A percentile compares a stretch with the other conserved stretches of the same genome.
Evolutionary conservation across 2,797 vertebrate genomes (phyloP).

Genomic region (Sebastes steindachneri): DNA sequence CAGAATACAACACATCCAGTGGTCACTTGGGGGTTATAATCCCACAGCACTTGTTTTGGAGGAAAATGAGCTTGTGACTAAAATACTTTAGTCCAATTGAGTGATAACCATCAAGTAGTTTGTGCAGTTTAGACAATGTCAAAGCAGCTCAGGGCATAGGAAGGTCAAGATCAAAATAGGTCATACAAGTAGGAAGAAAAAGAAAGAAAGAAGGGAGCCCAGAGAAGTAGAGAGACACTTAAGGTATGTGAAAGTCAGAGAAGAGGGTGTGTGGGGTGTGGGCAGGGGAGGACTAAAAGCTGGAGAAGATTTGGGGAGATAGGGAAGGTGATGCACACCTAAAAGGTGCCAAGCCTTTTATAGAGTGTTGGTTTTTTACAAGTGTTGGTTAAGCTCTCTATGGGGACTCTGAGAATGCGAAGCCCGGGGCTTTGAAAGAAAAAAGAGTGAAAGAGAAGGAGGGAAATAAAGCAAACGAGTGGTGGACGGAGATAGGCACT

Average conservation of each 20-base stretch:
- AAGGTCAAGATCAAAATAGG: slow-evolving; percentile 11
- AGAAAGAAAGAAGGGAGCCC: background rate
- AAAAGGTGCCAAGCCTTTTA: slow-evolving; percentile 59
- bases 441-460: slow-evolving; percentile 11
- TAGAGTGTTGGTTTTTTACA: slow-evolving; percentile 52
- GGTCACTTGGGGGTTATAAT: background rate
- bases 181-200: background rate
- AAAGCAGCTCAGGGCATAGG: background rate
- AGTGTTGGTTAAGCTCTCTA: slow-evolving; percentile 63
- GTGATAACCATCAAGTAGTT: background rate
- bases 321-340: slow-evolving; percentile 46
- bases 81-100: background rate
- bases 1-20: background rate
- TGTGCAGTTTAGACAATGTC: background rate
- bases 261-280: background rate
- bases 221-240: slow-evolving; percentile 1
- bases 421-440: slow-evolving; percentile 40
- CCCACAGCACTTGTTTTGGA: background rate
- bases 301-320: slow-evolving; percentile 19
- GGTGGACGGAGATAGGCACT: slow-evolving; percentile 29
- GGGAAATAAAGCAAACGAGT: slow-evolving; percentile 25
- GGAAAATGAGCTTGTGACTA: background rate
- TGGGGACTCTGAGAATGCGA: slow-evolving; percentile 43
- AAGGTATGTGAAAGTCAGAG: slow-evolving; percentile 13
- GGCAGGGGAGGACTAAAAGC: background rate